Conservation (phyloP, 2,888 invertebrate genomes). For the Ischnus inquisitorius region DNA sequence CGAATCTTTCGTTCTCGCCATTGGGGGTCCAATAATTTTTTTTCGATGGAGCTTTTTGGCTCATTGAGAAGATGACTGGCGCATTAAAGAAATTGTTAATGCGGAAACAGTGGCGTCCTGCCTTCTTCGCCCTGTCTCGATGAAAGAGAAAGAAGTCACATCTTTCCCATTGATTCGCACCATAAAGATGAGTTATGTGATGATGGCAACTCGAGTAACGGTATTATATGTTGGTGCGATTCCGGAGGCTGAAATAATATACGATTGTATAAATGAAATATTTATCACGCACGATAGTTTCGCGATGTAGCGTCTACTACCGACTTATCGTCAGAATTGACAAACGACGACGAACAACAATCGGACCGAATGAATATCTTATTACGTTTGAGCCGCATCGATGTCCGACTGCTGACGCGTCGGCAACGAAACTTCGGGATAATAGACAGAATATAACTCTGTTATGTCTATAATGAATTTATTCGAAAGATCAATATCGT, state of each 20-base stretch:
- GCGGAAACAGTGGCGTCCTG: too few species aligned
- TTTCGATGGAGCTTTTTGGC: too few species aligned
- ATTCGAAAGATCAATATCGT: not conserved
- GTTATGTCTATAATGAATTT: not conserved
- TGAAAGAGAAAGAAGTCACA: too few species aligned
- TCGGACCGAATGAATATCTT: slow-evolving; percentile 21
- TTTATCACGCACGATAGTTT: slow-evolving; percentile 50
- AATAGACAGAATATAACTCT: not conserved
- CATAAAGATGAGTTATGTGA: too few species aligned
- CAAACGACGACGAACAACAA: not conserved
- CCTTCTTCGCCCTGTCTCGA: too few species aligned
- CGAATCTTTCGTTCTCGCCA: too few species aligned
- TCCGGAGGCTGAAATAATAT: slow-evolving; percentile 52
- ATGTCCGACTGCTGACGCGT: not conserved
- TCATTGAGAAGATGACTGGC: too few species aligned
- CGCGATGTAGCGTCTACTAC: not conserved
- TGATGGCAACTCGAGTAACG: not conserved
- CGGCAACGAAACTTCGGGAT: not conserved
- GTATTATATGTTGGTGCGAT: slow-evolving; percentile 27
- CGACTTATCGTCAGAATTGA: not conserved
- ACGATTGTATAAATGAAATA: slow-evolving; percentile 21
- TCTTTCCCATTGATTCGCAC: too few species aligned
- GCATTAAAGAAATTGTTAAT: too few species aligned
- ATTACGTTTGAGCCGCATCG: slow-evolving; percentile 14
- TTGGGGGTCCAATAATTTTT: too few species aligned